phyloP scores from a whole-genome alignment of 2,888 invertebrate genomes.

The Pherbina coryleti region DNA sequence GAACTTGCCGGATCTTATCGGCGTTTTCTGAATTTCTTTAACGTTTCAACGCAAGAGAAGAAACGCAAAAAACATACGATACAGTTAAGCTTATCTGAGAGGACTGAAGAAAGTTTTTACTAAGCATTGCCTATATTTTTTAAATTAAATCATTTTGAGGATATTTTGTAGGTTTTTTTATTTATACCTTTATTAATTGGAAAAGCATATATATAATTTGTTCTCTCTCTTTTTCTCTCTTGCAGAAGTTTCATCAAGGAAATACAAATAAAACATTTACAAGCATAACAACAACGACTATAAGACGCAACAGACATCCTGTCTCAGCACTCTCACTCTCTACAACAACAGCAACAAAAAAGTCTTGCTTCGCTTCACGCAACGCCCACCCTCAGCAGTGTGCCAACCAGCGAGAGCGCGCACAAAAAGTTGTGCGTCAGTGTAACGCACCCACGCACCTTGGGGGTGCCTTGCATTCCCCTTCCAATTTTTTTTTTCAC shows the following conservation, averaged over 20 bases:
- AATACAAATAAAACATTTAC: background rate
- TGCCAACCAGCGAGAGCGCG: too few relatives aligned
- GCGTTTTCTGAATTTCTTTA: too few relatives aligned
- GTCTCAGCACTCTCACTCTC: conserved; percentile 41
- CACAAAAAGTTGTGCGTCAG: too few relatives aligned
- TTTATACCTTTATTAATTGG: too few relatives aligned
- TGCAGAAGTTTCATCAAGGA: conserved; percentile 5
- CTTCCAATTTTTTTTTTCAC: conserved; percentile 44
- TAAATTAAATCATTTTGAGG: background rate
- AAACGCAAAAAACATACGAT: too few relatives aligned
- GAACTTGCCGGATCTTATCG: too few relatives aligned
- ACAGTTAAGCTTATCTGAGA: background rate
- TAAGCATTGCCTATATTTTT: background rate
- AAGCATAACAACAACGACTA: conserved; percentile 35
- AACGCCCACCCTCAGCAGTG: background rate
- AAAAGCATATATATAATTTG: too few relatives aligned
- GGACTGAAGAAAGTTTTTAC: background rate
- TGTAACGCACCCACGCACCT: background rate
- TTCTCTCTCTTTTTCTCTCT: conserved; percentile 19
- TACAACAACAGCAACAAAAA: background rate
- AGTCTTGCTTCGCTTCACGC: background rate
- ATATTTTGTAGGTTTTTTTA: too few relatives aligned
- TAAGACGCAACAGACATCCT: conserved; percentile 48
- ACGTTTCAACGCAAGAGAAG: too few relatives aligned
- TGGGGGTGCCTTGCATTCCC: background rate